Conservation (phyloP, 2,888 invertebrate species). For the Tetrapedia diversipes region DNA sequence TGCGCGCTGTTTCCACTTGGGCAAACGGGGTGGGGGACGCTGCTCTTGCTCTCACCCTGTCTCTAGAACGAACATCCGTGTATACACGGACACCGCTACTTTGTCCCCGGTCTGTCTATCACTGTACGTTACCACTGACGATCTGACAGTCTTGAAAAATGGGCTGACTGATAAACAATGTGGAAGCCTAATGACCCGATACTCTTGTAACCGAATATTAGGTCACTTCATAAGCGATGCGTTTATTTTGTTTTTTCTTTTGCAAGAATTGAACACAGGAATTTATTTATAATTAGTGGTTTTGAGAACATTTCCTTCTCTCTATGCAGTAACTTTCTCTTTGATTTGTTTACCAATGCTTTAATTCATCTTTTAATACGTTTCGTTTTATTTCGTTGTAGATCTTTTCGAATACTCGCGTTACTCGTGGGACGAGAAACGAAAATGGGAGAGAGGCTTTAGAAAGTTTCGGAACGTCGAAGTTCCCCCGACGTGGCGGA, state of each 20-base stretch:
- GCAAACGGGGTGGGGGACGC: conserved; percentile 24
- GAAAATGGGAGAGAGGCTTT: background rate
- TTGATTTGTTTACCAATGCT: too few relatives aligned
- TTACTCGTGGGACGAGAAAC: too few relatives aligned
- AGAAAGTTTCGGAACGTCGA: background rate
- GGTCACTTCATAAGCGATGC: too few relatives aligned
- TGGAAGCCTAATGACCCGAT: conserved; percentile 28
- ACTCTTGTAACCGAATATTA: conserved; percentile 43
- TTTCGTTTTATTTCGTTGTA: too few relatives aligned
- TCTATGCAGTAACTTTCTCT: too few relatives aligned
- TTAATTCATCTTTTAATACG: too few relatives aligned
- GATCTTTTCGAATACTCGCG: too few relatives aligned
- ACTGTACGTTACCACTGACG: background rate
- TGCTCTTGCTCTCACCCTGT: conserved; percentile 8
- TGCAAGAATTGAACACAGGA: too few relatives aligned
- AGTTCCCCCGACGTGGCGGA: conserved; percentile 26
- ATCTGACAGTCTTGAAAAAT: background rate
- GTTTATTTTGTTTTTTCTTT: too few relatives aligned
- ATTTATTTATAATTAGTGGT: too few relatives aligned
- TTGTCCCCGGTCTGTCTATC: conserved; percentile 10
- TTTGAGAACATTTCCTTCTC: too few relatives aligned
- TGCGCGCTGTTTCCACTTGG: conserved; percentile 69
- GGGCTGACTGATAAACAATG: conserved; percentile 35
- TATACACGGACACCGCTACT: conserved; percentile 2
- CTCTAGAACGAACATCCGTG: background rate